These are phyloP conservation scores for Indicator indicator DNA, from an alignment of 2,113 vertebrate species.

Conservation along the genomic window DNA sequence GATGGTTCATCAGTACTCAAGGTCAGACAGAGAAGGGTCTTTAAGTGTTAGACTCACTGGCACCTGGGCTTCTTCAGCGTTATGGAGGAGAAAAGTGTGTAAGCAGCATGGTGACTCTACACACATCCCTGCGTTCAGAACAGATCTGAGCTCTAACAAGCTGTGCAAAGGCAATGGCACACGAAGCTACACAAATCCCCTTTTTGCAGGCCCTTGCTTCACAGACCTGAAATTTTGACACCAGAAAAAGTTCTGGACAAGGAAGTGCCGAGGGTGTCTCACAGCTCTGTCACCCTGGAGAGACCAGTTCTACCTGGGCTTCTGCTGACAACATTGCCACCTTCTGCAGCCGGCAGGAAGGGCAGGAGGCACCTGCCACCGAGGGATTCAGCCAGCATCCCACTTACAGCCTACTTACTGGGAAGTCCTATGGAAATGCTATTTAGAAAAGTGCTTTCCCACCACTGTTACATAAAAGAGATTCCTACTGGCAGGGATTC, in stretches of 20 bases:
- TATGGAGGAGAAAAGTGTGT: neutral
- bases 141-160: neutral
- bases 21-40: neutral
- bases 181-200: neutral
- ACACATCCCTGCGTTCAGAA: neutral
- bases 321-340: constrained; percentile 39
- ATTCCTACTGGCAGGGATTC: neutral
- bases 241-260: neutral
- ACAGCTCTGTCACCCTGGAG: neutral
- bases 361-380: neutral
- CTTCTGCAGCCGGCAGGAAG: neutral
- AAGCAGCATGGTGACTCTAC: rapidly evolving
- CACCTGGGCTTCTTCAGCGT: rapidly evolving
- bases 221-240: neutral
- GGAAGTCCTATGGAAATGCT: rapidly evolving
- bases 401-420: too few relatives aligned
- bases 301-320: neutral
- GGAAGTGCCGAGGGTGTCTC: rapidly evolving
- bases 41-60: neutral
- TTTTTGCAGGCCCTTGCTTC: neutral
- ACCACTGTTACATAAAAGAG: neutral
- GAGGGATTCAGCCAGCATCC: neutral
- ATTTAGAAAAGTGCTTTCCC: neutral
- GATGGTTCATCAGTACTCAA: neutral
- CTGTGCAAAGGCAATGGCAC: neutral